These are phyloP conservation scores for Hemitrygon akajei DNA, from an alignment of 2,797 vertebrate genomes.

Conservation along the genomic window DNA sequence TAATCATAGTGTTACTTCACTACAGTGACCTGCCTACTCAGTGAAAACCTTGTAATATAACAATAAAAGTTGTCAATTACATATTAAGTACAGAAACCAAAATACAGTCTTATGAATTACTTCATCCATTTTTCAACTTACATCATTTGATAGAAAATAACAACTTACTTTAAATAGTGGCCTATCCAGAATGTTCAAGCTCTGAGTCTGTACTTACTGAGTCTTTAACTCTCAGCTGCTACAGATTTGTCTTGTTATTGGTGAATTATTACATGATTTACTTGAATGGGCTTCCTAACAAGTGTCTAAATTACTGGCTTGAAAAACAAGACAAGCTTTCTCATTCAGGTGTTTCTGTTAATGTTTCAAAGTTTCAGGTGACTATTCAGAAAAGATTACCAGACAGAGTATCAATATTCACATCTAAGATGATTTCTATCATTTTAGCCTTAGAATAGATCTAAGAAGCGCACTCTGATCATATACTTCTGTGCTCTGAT, in stretches of 20 bases:
- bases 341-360: too few species aligned
- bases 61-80: background rate
- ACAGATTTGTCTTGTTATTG: background rate
- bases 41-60: background rate
- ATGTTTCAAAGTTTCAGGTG: too few species aligned
- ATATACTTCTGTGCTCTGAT: too few species aligned
- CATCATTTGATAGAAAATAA: background rate
- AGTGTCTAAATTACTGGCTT: conserved; percentile 2
- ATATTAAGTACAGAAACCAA: background rate
- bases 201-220: background rate
- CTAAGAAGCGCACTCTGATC: too few species aligned
- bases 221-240: background rate
- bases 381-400: too few species aligned
- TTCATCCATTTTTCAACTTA: background rate
- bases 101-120: background rate
- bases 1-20: background rate
- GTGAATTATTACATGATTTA: background rate
- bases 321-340: background rate
- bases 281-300: background rate
- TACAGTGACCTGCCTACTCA: background rate
- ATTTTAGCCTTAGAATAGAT: too few species aligned
- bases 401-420: too few species aligned
- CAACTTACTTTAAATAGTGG: background rate
- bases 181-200: background rate
- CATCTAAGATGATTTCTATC: too few species aligned